Evolutionary conservation across 92 coral and sea anemone genomes (phyloP).

Genomic region (Zoanthus sociatus): DNA sequence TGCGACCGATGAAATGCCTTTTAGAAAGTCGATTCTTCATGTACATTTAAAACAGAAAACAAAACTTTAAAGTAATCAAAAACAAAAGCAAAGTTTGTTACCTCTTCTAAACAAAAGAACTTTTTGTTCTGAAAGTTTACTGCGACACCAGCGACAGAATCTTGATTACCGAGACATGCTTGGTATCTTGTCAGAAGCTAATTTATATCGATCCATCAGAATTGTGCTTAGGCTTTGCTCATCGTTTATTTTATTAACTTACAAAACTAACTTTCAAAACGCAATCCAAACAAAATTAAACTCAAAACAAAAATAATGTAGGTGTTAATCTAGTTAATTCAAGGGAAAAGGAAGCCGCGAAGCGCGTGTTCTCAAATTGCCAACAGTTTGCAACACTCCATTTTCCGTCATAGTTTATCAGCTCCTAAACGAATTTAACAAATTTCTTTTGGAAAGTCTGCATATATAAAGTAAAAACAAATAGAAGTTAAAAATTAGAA

Average conservation of each 20-base stretch:
- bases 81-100: background rate
- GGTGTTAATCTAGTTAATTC: slow-evolving; percentile 7
- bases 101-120: background rate
- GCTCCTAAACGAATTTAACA: background rate
- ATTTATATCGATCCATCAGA: slow-evolving; percentile 17
- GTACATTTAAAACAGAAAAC: too few relatives aligned
- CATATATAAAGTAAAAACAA: background rate
- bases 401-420: background rate
- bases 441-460: background rate
- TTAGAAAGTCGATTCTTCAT: too few relatives aligned
- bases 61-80: too few relatives aligned
- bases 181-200: background rate
- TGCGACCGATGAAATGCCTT: too few relatives aligned
- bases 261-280: background rate
- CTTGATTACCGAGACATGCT: slow-evolving; percentile 1
- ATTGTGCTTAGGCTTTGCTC: background rate
- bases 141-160: background rate
- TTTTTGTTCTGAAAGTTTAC: background rate
- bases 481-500: background rate
- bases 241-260: background rate
- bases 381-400: background rate
- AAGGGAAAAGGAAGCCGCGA: slow-evolving; percentile 7
- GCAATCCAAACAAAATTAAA: background rate
- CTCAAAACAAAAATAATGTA: background rate
- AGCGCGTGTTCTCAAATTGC: background rate